Conservation (phyloP, 2,113 vertebrate genomes). For the Ctenomys sociabilis region DNA sequence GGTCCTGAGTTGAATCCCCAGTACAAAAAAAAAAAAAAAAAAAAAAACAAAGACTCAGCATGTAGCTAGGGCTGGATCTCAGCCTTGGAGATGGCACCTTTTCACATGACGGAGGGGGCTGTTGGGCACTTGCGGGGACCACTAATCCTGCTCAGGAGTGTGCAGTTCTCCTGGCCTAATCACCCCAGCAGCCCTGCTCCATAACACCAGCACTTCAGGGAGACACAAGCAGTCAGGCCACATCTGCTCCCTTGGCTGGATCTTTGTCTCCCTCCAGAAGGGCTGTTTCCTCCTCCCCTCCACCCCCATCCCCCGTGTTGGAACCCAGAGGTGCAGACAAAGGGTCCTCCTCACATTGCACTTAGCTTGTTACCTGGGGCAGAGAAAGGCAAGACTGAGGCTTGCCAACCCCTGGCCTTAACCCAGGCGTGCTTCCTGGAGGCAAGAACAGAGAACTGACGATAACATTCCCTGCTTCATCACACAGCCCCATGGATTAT, state of each 20-base stretch:
- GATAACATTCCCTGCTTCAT: background rate
- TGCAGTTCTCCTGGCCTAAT: background rate
- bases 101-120: background rate
- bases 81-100: background rate
- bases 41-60: no score
- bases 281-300: background rate
- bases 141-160: background rate
- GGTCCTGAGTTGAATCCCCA: no score
- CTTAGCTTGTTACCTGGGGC: background rate
- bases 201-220: no score
- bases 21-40: no score
- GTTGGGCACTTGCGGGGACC: background rate
- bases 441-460: background rate
- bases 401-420: background rate
- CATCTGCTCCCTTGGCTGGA: background rate
- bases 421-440: constrained; percentile 44
- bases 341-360: background rate
- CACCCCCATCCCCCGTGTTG: background rate
- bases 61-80: background rate
- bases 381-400: background rate
- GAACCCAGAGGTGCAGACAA: background rate
- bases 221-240: background rate
- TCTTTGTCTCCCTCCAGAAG: background rate
- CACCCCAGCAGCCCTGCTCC: background rate
- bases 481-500: constrained; percentile 39